Evolutionary conservation across 2,888 invertebrate genomes (phyloP).

Genomic region (Thecophora atra): DNA sequence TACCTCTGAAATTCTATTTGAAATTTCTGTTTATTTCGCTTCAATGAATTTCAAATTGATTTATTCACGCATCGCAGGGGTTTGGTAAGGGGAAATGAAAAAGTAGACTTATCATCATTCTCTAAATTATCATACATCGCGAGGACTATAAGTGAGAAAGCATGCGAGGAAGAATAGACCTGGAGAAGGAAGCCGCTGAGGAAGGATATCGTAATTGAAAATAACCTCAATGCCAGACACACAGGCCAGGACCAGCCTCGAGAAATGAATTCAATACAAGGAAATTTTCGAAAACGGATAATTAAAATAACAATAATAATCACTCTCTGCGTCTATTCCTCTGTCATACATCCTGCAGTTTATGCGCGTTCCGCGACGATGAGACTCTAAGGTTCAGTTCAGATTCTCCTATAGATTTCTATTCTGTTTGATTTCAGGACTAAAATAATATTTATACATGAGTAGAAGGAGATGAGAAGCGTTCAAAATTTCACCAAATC

Average conservation of each 20-base stretch:
- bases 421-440: too few species aligned
- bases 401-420: too few species aligned
- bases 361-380: not conserved
- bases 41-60: too few species aligned
- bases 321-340: not conserved
- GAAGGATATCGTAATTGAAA: constrained; percentile 28
- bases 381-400: not conserved
- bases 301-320: constrained; percentile 33
- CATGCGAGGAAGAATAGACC: not conserved
- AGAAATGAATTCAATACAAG: constrained; percentile 30
- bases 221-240: constrained; percentile 27
- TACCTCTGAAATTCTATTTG: too few species aligned
- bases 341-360: not conserved
- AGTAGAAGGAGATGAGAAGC: not conserved
- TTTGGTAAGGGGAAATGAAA: too few species aligned
- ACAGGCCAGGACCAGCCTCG: not conserved
- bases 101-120: too few species aligned
- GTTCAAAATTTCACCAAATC: constrained; percentile 27
- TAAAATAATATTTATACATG: not conserved
- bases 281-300: constrained; percentile 23
- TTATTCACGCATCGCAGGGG: too few species aligned
- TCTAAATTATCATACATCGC: too few species aligned
- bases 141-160: not conserved
- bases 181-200: not conserved
- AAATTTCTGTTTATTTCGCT: too few species aligned